Conservation (phyloP, 2,797 vertebrate genomes). For the Enteromius thamalakanensis region DNA sequence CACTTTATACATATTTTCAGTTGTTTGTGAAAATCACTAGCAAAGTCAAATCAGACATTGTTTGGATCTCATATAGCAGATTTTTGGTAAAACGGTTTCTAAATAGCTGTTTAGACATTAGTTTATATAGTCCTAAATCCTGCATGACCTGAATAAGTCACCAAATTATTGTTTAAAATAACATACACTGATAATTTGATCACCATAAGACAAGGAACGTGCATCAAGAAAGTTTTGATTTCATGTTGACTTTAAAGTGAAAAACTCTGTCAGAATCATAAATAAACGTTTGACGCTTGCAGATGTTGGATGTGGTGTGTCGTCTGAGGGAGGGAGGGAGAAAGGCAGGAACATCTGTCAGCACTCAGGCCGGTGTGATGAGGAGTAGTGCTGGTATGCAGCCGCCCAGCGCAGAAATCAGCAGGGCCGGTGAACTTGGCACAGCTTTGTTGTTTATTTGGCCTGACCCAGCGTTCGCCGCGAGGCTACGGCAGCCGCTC, state of each 20-base stretch:
- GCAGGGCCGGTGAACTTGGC: slow-evolving; percentile 88
- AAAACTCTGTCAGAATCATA: slow-evolving; percentile 4
- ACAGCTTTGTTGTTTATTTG: slow-evolving; percentile 93
- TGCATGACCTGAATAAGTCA: neutral
- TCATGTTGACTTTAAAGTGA: neutral
- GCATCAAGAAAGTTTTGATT: neutral
- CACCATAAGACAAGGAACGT: neutral
- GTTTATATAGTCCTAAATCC: neutral
- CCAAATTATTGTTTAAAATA: neutral
- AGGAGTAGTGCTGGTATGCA: slow-evolving; percentile 84
- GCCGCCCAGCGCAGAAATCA: slow-evolving; percentile 82
- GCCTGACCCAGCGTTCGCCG: slow-evolving; percentile 89
- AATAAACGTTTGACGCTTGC: slow-evolving; percentile 32
- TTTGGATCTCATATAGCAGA: neutral
- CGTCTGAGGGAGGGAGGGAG: slow-evolving; percentile 31
- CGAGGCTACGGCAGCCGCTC: slow-evolving; percentile 83
- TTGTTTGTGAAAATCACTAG: neutral
- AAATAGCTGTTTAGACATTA: neutral
- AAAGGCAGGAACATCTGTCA: slow-evolving; percentile 90
- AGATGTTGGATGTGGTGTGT: slow-evolving; percentile 58
- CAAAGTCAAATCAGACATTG: neutral
- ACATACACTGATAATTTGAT: neutral
- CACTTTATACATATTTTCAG: too few relatives aligned
- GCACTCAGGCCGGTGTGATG: slow-evolving; percentile 89
- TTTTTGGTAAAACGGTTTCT: neutral